Percentiles rank a stretch among this genome's conserved stretches.
These are phyloP conservation scores for Stigmatopora nigra DNA, from an alignment of 2,113 vertebrate species.

Conservation along the genomic window DNA sequence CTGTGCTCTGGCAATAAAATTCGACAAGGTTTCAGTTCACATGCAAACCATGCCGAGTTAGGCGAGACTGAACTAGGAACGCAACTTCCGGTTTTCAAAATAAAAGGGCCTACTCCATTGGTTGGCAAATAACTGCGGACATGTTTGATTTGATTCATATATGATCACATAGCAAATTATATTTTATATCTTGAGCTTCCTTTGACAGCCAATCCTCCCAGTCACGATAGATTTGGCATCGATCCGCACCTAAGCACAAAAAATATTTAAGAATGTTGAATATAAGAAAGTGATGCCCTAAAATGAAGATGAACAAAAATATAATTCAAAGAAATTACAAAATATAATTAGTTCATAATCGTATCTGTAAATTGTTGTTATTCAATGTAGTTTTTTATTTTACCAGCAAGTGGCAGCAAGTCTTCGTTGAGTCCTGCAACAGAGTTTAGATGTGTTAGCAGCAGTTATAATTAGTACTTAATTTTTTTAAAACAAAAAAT, in stretches of 20 bases:
- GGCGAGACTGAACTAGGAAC: not conserved
- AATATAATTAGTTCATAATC: not conserved
- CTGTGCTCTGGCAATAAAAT: slow-evolving; percentile 12
- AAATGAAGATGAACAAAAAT: too few species aligned
- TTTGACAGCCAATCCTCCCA: too few species aligned
- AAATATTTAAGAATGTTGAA: too few species aligned
- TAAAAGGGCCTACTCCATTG: slow-evolving; percentile 18
- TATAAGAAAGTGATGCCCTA: too few species aligned
- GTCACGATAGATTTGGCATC: too few species aligned
- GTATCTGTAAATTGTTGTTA: not conserved
- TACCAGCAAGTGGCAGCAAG: slow-evolving; percentile 58
- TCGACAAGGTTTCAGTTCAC: slow-evolving; percentile 16
- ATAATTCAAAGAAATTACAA: too few species aligned
- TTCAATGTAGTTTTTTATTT: slow-evolving; percentile 29
- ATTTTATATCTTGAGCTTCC: too few species aligned
- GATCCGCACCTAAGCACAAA: too few species aligned
- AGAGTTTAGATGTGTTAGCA: slow-evolving; percentile 19
- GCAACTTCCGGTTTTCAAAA: slow-evolving; percentile 45
- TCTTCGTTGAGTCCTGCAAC: slow-evolving; percentile 10
- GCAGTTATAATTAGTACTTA: slow-evolving; percentile 49
- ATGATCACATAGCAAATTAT: too few species aligned
- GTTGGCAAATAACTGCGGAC: too few species aligned
- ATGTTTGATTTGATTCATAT: too few species aligned
- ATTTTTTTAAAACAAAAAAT: slow-evolving; percentile 45
- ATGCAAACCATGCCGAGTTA: not conserved